Percentiles rank a stretch among this genome's conserved stretches.
Conservation (phyloP, 2,797 vertebrate species). For the Meda fulgida region DNA sequence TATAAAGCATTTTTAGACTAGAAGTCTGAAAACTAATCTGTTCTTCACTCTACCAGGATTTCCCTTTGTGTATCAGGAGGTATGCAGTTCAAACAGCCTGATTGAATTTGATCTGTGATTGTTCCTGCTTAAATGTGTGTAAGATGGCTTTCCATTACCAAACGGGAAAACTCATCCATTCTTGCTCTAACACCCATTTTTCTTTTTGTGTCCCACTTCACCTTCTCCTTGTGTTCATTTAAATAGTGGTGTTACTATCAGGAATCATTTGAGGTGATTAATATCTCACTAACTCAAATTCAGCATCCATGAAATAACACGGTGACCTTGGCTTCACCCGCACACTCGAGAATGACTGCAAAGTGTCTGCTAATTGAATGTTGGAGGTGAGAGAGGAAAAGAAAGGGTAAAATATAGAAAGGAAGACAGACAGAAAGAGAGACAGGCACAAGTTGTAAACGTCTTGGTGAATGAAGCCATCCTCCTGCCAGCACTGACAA, state of each 20-base stretch:
- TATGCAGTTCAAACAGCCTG: constrained; percentile 21
- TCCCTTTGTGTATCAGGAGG: constrained; percentile 11
- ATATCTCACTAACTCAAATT: constrained; percentile 71
- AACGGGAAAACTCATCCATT: constrained; percentile 20
- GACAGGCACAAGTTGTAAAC: background rate
- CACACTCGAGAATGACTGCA: constrained; percentile 11
- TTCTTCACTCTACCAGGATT: background rate
- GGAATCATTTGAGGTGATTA: constrained; percentile 68
- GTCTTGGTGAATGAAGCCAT: background rate
- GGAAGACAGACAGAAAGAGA: background rate
- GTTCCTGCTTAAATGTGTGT: constrained; percentile 21
- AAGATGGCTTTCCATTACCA: constrained; percentile 28
- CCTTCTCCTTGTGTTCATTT: constrained; percentile 32
- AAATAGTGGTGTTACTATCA: constrained; percentile 63
- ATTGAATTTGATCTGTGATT: constrained; percentile 15
- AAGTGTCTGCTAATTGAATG: constrained; percentile 50
- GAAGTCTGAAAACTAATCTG: constrained; percentile 17
- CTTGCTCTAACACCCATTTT: constrained; percentile 12
- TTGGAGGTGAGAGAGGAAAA: constrained; percentile 59
- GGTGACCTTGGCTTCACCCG: constrained; percentile 64
- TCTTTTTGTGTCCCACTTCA: constrained; percentile 6
- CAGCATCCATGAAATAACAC: constrained; percentile 69
- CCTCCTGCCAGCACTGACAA: background rate
- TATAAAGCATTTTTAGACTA: background rate
- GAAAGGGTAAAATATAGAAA: constrained; percentile 18